These are phyloP conservation scores for Drosophila seguyi DNA, from an alignment of 1,140 invertebrate species.

Conservation along the genomic window DNA sequence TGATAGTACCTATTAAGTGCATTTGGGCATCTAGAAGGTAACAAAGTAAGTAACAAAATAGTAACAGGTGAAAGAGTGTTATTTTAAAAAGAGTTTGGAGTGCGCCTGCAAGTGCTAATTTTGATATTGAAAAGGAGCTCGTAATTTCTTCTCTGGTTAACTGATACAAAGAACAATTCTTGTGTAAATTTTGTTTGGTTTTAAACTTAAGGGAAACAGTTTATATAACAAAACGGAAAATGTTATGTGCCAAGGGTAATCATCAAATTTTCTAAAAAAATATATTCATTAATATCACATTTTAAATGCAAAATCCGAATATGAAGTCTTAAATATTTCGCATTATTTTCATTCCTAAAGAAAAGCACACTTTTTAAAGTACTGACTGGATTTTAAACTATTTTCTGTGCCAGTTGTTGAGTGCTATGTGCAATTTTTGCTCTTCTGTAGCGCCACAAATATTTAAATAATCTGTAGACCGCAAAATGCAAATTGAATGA, in stretches of 20 bases:
- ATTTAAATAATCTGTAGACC: slow-evolving; percentile 64
- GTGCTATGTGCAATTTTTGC: background rate
- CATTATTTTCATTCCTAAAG: background rate
- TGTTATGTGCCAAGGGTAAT: background rate
- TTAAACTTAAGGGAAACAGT: no score
- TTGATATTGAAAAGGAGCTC: background rate
- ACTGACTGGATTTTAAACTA: background rate
- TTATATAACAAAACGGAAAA: no score
- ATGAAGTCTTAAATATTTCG: background rate
- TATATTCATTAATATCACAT: background rate
- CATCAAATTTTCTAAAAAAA: background rate
- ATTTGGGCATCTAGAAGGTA: slow-evolving; percentile 21
- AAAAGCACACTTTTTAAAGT: no score
- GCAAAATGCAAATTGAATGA: slow-evolving; percentile 66
- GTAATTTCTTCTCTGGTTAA: background rate
- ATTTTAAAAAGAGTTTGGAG: background rate
- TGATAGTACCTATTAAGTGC: slow-evolving; percentile 32
- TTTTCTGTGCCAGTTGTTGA: background rate
- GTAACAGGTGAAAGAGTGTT: background rate
- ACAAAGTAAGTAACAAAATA: slow-evolving; percentile 15
- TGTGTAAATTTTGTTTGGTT: no score
- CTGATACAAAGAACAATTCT: no score
- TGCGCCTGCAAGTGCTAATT: background rate
- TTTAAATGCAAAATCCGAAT: background rate
- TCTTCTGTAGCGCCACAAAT: slow-evolving; percentile 32